A percentile compares a stretch with the other conserved stretches of the same genome.
Conservation (phyloP, 2,888 invertebrate genomes). For the Cancer borealis region DNA sequence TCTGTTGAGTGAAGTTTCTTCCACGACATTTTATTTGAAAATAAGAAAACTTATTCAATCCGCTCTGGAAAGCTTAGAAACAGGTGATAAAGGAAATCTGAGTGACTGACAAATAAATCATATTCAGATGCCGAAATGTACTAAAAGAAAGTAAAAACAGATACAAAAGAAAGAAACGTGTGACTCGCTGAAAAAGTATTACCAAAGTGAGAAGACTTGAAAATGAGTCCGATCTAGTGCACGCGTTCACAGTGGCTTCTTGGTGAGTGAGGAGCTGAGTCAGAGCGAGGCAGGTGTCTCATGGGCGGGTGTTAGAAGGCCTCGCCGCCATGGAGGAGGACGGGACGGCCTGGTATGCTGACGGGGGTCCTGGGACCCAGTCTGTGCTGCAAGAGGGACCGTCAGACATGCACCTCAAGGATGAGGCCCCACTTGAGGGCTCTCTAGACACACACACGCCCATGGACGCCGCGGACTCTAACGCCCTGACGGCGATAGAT, state of each 20-base stretch:
- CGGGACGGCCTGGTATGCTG: constrained; percentile 59
- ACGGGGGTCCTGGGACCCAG: constrained; percentile 44
- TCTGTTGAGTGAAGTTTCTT: neutral
- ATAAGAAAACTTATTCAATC: neutral
- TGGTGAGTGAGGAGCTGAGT: constrained; percentile 16
- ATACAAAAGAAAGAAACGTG: neutral
- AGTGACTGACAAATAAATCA: neutral
- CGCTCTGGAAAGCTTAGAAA: neutral
- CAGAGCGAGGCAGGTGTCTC: neutral
- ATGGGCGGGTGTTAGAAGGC: neutral
- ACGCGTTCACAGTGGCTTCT: neutral
- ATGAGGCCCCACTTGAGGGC: constrained; percentile 49
- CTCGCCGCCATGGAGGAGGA: constrained; percentile 59
- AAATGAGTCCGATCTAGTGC: neutral
- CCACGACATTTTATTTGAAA: neutral
- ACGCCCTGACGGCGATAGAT: constrained; percentile 44
- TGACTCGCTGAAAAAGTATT: neutral
- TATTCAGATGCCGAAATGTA: neutral
- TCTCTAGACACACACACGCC: constrained; percentile 55
- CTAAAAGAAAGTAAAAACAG: neutral
- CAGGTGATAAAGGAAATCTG: neutral
- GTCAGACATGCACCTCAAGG: constrained; percentile 52
- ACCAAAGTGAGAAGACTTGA: constrained; percentile 22
- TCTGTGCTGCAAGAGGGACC: constrained; percentile 53
- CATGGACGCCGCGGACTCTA: constrained; percentile 51